Evolutionary conservation across 1,140 invertebrate genomes (phyloP), one percentile per base, ranked within the genome.

Genomic region (Euglossa dilemma): DNA sequence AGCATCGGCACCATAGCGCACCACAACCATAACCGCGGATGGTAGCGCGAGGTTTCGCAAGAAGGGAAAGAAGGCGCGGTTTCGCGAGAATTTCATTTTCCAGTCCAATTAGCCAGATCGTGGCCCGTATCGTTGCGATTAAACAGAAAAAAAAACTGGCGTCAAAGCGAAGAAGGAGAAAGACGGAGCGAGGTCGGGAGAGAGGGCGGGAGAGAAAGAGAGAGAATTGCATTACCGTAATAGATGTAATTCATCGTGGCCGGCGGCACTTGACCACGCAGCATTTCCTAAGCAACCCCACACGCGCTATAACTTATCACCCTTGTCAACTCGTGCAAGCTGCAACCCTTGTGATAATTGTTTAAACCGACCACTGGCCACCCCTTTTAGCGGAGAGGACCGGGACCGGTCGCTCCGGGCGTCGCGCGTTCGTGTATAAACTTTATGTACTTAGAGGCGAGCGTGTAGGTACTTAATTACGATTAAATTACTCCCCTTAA

Each of bases 271-370:
- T 73, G 78, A 73, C 71, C 79, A 75, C 71, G 64, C 87, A 84
- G 87, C 86, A 89, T 88, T 90, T 90, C 64, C 85, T 86, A 83
- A 91, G 85, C 87, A 91, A 91, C 89, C 85, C 88, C 84, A 83
- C 82, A 66, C 54, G 72, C 71, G 92, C 91, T 87, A 93, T 94
- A 93, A 94, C 92, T 93, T 94, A 94, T 92, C 91, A 92, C 91
- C 92, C 92, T 90, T 92, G 92, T 92, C 90, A 90, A 90, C 89
- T 92, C 86, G 88, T 88, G 87, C 89, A 86, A 86, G 86, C 85
- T 84, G 87, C 88, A 91, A 91, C 92, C 92, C 93, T 93, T 87
- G 93, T 93, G 93, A 94, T 94, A 94, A 94, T 94, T 94, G 93
- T 94, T 94, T 94, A 94, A 94, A 94, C 91, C 88, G 92, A 93